Evolutionary conservation across 2,113 vertebrate genomes (phyloP), one percentile per base, ranked within the genome.

Genomic region (Engystomops pustulosus): DNA sequence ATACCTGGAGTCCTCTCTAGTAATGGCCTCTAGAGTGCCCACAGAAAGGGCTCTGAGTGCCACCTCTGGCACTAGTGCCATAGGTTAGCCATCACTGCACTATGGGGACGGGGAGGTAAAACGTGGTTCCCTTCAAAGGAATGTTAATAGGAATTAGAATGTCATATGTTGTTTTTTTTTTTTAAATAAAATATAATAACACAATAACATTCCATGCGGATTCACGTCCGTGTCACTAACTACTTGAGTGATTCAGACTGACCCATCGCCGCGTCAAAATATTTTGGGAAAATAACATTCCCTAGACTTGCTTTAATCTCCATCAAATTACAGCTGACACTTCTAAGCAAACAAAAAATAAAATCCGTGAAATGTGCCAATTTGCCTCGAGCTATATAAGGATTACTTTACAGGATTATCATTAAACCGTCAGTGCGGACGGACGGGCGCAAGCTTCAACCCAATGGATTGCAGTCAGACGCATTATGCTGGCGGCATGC

Each of bases 371-470:
- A 78, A 78, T 14, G 34, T 25, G 47, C 79, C 47, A 67, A 51
- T 53, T 55, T 80, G 62, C 60, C 78, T 67, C 8, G 0, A 67
- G 78, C 55, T 62, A 53, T 34, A 38, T 15, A 58, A n/a, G 20
- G 74, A 77, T 58, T 77, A 77, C 74, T 36, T 36, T 38, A 41
- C 20, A 78, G 75, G 75, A 78, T 78, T 78, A 78, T 58, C 36
- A 58, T 41, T 55, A 78, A 41, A 58, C 49, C 51, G 72, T 17
- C 32, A 75, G 8, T 9, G 27, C 36, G 27, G 51, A 41, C 20
- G 30, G n/a, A 25, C 32, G 3, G 1, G 23, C 20, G 55, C 75
- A 60, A 25, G 20, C 75, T 60, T 41, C 32, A 60, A 36, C 25
- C 20, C 17, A 78, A 34, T n/a, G 4, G 20, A 36, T 41, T 60